These are phyloP conservation scores for Aleiodes sp. DNA, from an alignment of 1,140 invertebrate genomes.

Conservation along the genomic window DNA sequence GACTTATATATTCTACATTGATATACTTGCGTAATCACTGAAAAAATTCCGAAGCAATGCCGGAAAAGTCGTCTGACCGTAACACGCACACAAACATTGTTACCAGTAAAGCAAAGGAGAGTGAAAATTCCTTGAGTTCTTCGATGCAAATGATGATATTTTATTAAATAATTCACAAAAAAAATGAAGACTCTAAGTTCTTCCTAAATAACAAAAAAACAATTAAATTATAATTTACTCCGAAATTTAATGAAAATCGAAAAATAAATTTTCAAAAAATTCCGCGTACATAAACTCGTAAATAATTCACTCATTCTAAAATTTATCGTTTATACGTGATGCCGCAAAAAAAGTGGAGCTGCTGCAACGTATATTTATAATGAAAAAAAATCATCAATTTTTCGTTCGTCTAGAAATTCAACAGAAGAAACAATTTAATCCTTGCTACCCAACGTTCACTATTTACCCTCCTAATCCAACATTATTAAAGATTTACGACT, in stretches of 20 bases:
- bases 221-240: too few relatives aligned
- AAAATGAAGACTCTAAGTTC: too few relatives aligned
- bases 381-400: too few relatives aligned
- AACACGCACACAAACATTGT: neutral
- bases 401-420: too few relatives aligned
- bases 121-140: neutral
- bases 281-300: conserved; percentile 1
- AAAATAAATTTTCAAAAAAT: neutral
- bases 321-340: conserved; percentile 8
- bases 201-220: too few relatives aligned
- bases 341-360: neutral
- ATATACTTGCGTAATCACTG: conserved; percentile 29
- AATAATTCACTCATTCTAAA: neutral
- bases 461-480: neutral
- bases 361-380: neutral
- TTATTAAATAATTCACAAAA: too few relatives aligned
- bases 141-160: conserved; percentile 14
- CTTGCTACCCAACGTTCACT: neutral
- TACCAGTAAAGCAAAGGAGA: neutral
- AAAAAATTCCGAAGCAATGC: conserved; percentile 22
- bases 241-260: neutral
- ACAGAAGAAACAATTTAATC: too few relatives aligned
- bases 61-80: conserved; percentile 26
- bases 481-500: neutral
- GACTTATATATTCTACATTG: conserved; percentile 12